Evolutionary conservation across 2,888 invertebrate genomes (phyloP).

Genomic region (Epinotia ramella): DNA sequence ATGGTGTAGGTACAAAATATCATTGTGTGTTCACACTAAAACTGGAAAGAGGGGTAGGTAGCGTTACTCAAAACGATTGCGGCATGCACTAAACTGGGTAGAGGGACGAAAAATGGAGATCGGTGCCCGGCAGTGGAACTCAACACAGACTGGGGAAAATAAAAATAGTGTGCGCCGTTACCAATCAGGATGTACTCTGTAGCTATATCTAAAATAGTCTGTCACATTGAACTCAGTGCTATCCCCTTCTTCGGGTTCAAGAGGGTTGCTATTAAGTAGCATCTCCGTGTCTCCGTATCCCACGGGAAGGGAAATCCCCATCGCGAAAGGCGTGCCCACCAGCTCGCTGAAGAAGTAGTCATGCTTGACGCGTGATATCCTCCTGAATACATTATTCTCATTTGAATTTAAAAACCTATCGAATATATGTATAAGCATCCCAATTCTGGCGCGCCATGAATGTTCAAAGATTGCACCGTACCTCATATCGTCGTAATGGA

Average conservation of each 20-base stretch:
- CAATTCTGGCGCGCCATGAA: neutral
- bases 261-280: slow-evolving; percentile 91
- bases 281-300: slow-evolving; percentile 91
- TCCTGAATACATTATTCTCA: slow-evolving; percentile 59
- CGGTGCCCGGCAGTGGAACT: neutral
- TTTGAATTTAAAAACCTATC: slow-evolving; percentile 4
- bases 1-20: neutral
- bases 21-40: neutral
- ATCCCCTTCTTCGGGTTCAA: slow-evolving; percentile 87
- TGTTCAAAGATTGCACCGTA: slow-evolving; percentile 51
- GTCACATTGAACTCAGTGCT: slow-evolving; percentile 89
- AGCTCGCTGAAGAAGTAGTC: slow-evolving; percentile 94
- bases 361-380: slow-evolving; percentile 91
- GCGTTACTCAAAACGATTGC: neutral
- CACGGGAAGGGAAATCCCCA: slow-evolving; percentile 93
- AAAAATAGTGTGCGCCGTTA: slow-evolving; percentile 59
- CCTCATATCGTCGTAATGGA: slow-evolving; percentile 94
- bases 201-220: slow-evolving; percentile 90
- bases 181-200: slow-evolving; percentile 95
- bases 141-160: neutral
- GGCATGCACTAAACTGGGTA: neutral
- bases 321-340: slow-evolving; percentile 93
- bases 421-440: neutral
- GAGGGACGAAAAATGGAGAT: neutral
- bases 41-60: neutral